Base-by-base conservation (phyloP, 2,797 vertebrate genomes). In the Rhincodon typus region DNA sequence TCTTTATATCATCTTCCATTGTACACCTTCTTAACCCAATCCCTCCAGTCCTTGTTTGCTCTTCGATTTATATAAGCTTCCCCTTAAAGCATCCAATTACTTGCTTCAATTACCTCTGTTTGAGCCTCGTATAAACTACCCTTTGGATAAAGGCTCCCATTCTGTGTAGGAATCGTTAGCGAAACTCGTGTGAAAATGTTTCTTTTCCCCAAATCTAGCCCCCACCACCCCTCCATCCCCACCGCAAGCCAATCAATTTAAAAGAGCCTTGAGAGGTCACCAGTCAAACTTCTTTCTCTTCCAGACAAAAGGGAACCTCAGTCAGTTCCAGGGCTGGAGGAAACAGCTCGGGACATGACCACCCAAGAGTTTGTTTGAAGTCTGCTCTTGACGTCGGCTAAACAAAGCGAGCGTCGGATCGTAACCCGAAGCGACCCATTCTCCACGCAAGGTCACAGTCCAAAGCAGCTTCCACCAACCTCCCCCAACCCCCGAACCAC, bases 351-450 rank as follows among this genome's bases (percentile, higher is more conserved):
- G 62, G 50, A 53, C 50, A 50, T 72, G 94, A 72, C 94, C 94
- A 95, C 94, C 94, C 94, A 95, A 57, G 94, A 34, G 53, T 95
- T 95, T 95, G 94, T 95, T 95, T 95, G 74, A 72, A 77, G 46
- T 77, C 70, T 77, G 94, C 94, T 34, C 4, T 57, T 95, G 74
- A n/a, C 13, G 30, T 50, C 94, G 30, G 69, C 70, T 95, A 77
- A 95, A 95, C 94, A 95, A 95, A 95, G 94, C 27, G 10, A 0
- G 70, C 42, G 0, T 34, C 57, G 46, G 94, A 27, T 34, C 53
- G 94, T 95, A 74, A 95, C 70, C 42, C 53, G 70, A 74, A 57
- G 46, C 94, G 42, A 74, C 74, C 70, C 46, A 34, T 95, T 57
- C 46, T 53, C 94, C 34, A 7, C 30, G 50, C 70, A 77, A 77